These are phyloP conservation scores for Sturmia bella DNA, from an alignment of 2,888 invertebrate species.

Conservation along the genomic window DNA sequence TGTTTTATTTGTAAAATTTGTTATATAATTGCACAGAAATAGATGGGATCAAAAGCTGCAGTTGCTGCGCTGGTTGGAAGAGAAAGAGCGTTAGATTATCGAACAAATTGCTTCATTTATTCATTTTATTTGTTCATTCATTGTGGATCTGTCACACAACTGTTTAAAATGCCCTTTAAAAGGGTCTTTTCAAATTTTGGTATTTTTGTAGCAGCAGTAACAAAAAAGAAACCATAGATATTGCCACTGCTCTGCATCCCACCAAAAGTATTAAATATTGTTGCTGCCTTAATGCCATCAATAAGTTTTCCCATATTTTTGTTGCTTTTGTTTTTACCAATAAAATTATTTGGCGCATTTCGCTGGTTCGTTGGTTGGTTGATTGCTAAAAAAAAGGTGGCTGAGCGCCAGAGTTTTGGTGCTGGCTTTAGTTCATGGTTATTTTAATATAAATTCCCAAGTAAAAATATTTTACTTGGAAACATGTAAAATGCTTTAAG, in stretches of 20 bases:
- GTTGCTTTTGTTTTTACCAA: conserved; percentile 16
- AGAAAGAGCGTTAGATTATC: conserved; percentile 41
- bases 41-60: conserved; percentile 9
- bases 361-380: conserved; percentile 16
- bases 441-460: conserved; percentile 12
- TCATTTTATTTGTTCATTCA: conserved; percentile 32
- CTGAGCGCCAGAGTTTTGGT: neutral
- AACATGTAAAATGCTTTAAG: conserved; percentile 35
- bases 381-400: conserved; percentile 2
- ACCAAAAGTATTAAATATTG: neutral
- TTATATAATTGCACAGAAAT: conserved; percentile 13
- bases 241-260: conserved; percentile 1
- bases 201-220: conserved; percentile 4
- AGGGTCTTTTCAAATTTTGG: neutral
- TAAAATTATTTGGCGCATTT: conserved; percentile 42
- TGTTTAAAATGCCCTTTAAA: conserved; percentile 20
- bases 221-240: conserved; percentile 1
- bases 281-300: conserved; percentile 21
- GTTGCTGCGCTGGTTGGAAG: conserved; percentile 24
- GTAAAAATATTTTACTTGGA: conserved; percentile 23
- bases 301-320: conserved; percentile 38
- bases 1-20: conserved; percentile 13
- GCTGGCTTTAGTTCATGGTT: conserved; percentile 31
- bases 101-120: conserved; percentile 45
- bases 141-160: conserved; percentile 23